A percentile compares a stretch with the other conserved stretches of the same genome.
These are phyloP conservation scores for Eospalax fontanierii DNA, from an alignment of 2,797 vertebrate species.

Conservation along the genomic window DNA sequence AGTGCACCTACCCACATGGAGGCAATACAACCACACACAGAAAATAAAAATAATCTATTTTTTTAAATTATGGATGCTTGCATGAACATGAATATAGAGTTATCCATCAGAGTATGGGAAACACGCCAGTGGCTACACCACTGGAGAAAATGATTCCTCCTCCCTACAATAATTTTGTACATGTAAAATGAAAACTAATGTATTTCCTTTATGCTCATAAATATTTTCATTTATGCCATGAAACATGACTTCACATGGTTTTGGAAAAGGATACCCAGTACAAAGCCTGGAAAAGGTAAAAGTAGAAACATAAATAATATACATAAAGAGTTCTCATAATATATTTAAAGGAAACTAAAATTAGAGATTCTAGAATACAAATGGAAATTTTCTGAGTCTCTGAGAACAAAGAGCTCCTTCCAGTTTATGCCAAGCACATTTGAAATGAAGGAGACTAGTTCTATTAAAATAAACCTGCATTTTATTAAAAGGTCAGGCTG, in stretches of 20 bases:
- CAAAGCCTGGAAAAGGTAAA: neutral
- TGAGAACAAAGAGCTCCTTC: neutral
- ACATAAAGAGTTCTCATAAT: neutral
- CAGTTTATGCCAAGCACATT: neutral
- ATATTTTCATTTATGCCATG: neutral
- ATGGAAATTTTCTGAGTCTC: neutral
- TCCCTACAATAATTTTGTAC: neutral
- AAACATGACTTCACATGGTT: neutral
- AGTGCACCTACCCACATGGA: no score
- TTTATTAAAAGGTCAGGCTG: neutral
- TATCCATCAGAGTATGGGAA: neutral
- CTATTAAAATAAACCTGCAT: neutral
- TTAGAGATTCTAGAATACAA: neutral
- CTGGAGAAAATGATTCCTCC: neutral
- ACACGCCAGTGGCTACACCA: neutral
- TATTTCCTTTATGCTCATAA: neutral
- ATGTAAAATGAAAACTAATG: neutral
- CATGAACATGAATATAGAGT: neutral
- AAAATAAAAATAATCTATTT: no score
- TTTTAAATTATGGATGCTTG: neutral
- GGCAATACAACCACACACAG: no score
- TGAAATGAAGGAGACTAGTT: neutral
- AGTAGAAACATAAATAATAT: neutral
- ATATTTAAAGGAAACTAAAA: neutral
- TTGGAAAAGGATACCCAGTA: neutral